Percentiles rank a stretch among this genome's conserved stretches.
phyloP scores from a whole-genome alignment of 2,888 invertebrate species.

The Microctonus aethiopoides region DNA sequence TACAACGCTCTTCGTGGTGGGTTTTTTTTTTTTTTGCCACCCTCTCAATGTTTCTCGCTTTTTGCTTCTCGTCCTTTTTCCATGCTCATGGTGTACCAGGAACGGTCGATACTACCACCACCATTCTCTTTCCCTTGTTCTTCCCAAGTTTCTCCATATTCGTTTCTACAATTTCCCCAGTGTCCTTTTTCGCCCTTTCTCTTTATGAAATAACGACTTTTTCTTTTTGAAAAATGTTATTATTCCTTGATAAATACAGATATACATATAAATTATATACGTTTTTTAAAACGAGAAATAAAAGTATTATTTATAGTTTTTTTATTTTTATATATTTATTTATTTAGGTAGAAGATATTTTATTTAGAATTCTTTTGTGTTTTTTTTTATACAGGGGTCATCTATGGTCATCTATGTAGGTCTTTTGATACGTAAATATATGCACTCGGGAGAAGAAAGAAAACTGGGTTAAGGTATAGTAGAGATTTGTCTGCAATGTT shows the following conservation, averaged over 20 bases:
- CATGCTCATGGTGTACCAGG: neutral
- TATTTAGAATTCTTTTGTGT: neutral
- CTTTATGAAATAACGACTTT: slow-evolving; percentile 8
- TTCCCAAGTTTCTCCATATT: slow-evolving; percentile 16
- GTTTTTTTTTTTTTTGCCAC: neutral
- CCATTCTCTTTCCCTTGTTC: slow-evolving; percentile 3
- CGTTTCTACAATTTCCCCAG: slow-evolving; percentile 16
- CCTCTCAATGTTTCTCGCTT: slow-evolving; percentile 17
- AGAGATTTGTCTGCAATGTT: neutral
- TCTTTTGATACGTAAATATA: slow-evolving; percentile 3
- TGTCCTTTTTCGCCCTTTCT: slow-evolving; percentile 14
- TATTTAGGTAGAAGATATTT: neutral
- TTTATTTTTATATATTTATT: neutral
- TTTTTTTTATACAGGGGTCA: neutral
- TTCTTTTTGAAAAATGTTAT: neutral
- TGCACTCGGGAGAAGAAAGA: too few species aligned
- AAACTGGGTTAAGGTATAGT: neutral
- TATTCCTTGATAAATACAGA: neutral
- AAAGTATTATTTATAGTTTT: neutral
- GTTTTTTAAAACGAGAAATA: neutral
- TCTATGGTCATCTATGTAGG: neutral
- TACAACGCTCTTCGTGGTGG: neutral
- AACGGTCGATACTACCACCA: slow-evolving; percentile 22
- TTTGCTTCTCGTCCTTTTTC: neutral
- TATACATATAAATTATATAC: neutral